Evolutionary conservation across 1,140 invertebrate genomes (phyloP), one percentile per base, ranked within the genome.

Genomic region (Drosophila quadrilineata): DNA sequence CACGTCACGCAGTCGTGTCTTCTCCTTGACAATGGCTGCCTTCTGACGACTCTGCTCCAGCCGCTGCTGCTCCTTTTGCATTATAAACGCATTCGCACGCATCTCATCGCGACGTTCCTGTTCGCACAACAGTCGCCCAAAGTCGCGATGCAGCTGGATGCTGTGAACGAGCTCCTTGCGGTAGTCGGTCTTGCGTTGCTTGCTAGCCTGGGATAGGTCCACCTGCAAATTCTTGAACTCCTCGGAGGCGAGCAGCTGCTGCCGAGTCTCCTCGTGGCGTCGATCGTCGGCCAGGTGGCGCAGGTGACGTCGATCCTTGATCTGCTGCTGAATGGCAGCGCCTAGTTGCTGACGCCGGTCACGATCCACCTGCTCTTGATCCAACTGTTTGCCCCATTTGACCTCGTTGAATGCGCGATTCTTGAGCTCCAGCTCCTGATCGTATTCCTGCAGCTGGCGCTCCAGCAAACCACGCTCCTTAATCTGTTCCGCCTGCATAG

Each of bases 401-500:
- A 58, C 54, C 10, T 79, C 57, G 12, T 85, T 85, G 35, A 64
- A 85, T 0, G 40, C 56, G 3, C 4, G 28, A 9, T 85, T 72
- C 52, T 72, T 85, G 21, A 40, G 67, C 0, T 52, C 66, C 80
- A 64, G 54, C 22, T 52, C 36, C 12, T 41, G 14, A 10, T 85
- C 79, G 8, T 64, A 33, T 17, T 64, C 26, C 8, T 50, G 33
- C 54, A 59, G 71, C 19, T 64, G 28, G 14, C 69, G 71, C 19
- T 53, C 28, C 36, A 36, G 49, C 38, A 46, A 60, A 3, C 56
- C 74, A 1, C 69, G 69, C 63, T 77, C 74, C 64, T 60, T 57
- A 9, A 82, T 84, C 56, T 82, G 76, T 0, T 69, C 65, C 12
- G 79, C 73, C 79, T 80, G 85, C 71, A 79, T 79, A 41, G 79